Evolutionary conservation across 2,888 invertebrate species (phyloP).

Genomic region (Acronicta alni): DNA sequence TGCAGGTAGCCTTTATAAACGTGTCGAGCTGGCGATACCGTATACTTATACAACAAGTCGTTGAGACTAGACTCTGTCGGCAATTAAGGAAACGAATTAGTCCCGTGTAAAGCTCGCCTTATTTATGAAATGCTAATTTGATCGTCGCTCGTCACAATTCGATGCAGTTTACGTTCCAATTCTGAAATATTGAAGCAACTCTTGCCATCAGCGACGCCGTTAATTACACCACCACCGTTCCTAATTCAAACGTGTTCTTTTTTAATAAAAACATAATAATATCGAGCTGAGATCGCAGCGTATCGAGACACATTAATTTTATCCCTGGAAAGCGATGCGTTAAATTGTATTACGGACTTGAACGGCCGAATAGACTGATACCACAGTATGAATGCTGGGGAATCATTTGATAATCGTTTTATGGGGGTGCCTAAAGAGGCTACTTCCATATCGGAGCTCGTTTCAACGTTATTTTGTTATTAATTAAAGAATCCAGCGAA

Average conservation of each 20-base stretch:
- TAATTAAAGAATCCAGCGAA: conserved; percentile 80
- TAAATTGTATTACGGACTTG: conserved; percentile 80
- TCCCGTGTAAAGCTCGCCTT: conserved; percentile 57
- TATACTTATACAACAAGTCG: conserved; percentile 69
- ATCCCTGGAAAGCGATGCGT: conserved; percentile 74
- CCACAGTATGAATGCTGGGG: conserved; percentile 72
- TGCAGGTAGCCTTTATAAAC: conserved; percentile 84
- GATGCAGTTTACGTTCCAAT: conserved; percentile 55
- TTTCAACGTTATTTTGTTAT: conserved; percentile 77
- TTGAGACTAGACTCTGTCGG: conserved; percentile 60
- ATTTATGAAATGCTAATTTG: conserved; percentile 61
- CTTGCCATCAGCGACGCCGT: conserved; percentile 42
- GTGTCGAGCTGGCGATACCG: conserved; percentile 75
- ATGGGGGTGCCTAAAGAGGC: conserved; percentile 82
- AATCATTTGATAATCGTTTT: conserved; percentile 87
- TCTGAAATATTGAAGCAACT: conserved; percentile 51
- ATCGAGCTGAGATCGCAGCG: conserved; percentile 64
- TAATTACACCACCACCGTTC: conserved; percentile 59
- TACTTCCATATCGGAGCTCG: conserved; percentile 81
- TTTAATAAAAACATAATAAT: conserved; percentile 64
- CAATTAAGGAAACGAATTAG: conserved; percentile 71
- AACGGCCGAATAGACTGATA: conserved; percentile 77
- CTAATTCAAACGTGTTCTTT: conserved; percentile 62
- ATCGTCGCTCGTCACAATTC: conserved; percentile 44
- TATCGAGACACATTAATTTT: conserved; percentile 69